Percentiles rank a stretch among this genome's conserved stretches.
These are phyloP conservation scores for Steatornis caripensis DNA, from an alignment of 2,113 vertebrate genomes.

Conservation along the genomic window DNA sequence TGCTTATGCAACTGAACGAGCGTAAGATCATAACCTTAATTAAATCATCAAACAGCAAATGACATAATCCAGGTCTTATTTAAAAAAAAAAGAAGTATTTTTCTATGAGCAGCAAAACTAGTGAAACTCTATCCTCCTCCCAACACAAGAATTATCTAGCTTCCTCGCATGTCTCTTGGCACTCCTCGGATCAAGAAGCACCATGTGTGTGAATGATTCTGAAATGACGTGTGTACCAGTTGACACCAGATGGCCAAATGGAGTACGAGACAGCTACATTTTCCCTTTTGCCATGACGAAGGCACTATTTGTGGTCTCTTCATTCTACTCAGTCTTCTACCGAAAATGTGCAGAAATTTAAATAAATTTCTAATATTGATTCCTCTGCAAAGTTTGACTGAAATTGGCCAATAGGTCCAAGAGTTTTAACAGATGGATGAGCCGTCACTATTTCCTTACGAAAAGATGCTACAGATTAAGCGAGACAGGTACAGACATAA, in stretches of 20 bases:
- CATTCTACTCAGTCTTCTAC: not conserved
- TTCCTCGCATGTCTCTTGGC: not conserved
- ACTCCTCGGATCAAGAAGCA: not conserved
- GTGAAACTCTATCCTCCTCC: not conserved
- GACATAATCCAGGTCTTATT: not conserved
- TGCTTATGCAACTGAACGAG: not conserved
- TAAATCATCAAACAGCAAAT: not conserved
- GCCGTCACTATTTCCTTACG: not conserved
- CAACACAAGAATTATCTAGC: not conserved
- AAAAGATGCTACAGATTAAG: not conserved
- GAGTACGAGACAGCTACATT: not conserved
- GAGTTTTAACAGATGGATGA: not conserved
- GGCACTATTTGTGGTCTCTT: not conserved
- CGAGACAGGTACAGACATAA: not conserved
- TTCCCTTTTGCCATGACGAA: not conserved
- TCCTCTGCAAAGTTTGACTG: not conserved
- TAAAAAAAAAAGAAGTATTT: not conserved
- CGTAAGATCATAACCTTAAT: not conserved
- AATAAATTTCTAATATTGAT: not conserved
- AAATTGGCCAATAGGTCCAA: not conserved
- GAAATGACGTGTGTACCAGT: not conserved
- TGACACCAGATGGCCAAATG: not conserved
- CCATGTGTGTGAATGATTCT: not conserved
- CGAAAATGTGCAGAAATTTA: not conserved
- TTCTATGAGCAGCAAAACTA: not conserved